Conservation (phyloP, 2,888 invertebrate genomes). For the Tetragonula carbonaria region DNA sequence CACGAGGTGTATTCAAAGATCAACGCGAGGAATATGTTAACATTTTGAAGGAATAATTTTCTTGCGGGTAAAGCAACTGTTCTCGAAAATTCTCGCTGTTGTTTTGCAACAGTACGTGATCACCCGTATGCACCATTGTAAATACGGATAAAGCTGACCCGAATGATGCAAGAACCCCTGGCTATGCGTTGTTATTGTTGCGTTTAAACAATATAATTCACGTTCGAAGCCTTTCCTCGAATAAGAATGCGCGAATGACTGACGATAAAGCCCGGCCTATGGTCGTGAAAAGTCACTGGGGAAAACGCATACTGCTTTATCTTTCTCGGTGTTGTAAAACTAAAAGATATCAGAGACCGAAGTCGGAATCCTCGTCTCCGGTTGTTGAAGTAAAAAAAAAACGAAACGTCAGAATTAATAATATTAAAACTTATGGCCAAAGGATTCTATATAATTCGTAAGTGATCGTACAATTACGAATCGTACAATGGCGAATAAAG, state of each 20-base stretch:
- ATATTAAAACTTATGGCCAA: neutral
- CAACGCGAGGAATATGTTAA: neutral
- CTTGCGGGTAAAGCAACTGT: neutral
- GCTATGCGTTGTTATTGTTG: constrained; percentile 33
- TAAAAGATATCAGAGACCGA: neutral
- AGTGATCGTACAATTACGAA: too few relatives aligned
- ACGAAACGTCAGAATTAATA: neutral
- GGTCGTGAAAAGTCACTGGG: constrained; percentile 14
- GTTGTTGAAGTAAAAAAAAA: neutral
- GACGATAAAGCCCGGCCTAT: constrained; percentile 7
- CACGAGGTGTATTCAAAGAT: neutral
- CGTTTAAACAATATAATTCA: constrained; percentile 36
- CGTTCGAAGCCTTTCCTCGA: constrained; percentile 23
- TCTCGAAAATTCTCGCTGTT: constrained; percentile 45
- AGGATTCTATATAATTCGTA: neutral
- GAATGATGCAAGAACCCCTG: constrained; percentile 44
- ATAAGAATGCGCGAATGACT: constrained; percentile 31
- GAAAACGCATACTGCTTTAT: constrained; percentile 15
- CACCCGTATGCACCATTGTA: constrained; percentile 45
- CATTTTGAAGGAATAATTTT: constrained; percentile 3
- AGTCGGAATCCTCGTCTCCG: neutral
- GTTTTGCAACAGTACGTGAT: constrained; percentile 51
- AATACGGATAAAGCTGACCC: constrained; percentile 56
- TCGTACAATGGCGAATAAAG: too few relatives aligned
- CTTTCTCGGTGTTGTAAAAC: constrained; percentile 8